phyloP scores from a whole-genome alignment of 2,888 invertebrate genomes.

The Plemyria rubiginata region DNA sequence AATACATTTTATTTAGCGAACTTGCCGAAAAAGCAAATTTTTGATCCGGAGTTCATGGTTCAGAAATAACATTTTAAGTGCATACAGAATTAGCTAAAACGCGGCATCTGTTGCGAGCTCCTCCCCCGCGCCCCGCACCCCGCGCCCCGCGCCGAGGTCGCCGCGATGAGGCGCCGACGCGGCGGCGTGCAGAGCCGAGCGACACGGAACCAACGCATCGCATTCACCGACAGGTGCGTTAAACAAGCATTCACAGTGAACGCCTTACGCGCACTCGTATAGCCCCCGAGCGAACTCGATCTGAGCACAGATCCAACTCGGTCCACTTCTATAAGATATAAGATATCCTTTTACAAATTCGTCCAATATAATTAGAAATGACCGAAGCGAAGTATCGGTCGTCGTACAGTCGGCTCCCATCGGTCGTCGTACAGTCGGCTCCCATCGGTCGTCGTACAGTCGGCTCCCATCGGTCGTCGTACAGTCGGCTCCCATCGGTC shows the following conservation, averaged over 20 bases:
- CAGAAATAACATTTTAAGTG: neutral
- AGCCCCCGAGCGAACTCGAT: neutral
- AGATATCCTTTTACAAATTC: conserved; percentile 14
- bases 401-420: too few species aligned
- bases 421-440: conserved; percentile 38
- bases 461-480: conserved; percentile 22
- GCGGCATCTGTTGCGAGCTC: neutral
- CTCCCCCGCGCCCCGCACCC: neutral
- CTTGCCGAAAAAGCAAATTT: neutral
- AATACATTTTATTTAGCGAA: neutral
- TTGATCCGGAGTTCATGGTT: neutral
- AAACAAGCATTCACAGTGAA: neutral
- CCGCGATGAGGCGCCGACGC: neutral
- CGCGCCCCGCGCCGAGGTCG: neutral
- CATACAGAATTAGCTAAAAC: too few species aligned
- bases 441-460: conserved; percentile 37
- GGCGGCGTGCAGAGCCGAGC: too few species aligned
- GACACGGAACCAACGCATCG: too few species aligned
- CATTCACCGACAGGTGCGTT: neutral
- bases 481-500: conserved; percentile 36
- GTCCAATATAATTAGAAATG: conserved; percentile 14
- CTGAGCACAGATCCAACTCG: neutral
- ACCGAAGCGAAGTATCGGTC: too few species aligned
- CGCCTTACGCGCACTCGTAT: neutral
- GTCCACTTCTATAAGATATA: neutral